Percentiles rank a stretch among this genome's conserved stretches.
phyloP scores from a whole-genome alignment of 2,888 invertebrate species.

The Platypus cylindrus region DNA sequence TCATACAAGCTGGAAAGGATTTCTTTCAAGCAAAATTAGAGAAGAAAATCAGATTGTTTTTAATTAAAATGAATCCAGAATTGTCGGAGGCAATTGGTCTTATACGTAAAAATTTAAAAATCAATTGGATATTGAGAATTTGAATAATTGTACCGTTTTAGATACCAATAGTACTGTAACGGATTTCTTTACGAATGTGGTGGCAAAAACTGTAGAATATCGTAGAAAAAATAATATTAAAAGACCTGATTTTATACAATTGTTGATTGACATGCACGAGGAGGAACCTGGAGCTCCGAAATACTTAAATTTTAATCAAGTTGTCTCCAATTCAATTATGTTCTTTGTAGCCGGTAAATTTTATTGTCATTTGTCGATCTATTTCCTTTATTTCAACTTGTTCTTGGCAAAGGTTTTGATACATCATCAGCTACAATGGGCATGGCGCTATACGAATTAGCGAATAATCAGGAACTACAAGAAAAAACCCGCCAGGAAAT shows the following conservation, averaged over 20 bases:
- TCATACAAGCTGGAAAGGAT: too few relatives aligned
- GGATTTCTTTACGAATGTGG: conserved; percentile 23
- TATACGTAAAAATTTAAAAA: too few relatives aligned
- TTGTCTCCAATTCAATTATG: conserved; percentile 35
- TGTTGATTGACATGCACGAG: conserved; percentile 20
- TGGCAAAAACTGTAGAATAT: conserved; percentile 23
- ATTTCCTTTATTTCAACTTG: too few relatives aligned
- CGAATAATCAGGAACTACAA: conserved; percentile 12
- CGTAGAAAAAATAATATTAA: conserved; percentile 21
- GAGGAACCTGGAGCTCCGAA: conserved; percentile 7
- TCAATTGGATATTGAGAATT: too few relatives aligned
- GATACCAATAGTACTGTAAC: too few relatives aligned
- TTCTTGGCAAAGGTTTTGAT: conserved; percentile 18
- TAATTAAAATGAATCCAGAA: too few relatives aligned
- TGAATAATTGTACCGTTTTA: too few relatives aligned
- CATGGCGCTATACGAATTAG: conserved; percentile 15
- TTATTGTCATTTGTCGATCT: too few relatives aligned
- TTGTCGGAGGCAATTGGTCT: too few relatives aligned
- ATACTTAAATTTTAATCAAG: conserved; percentile 21
- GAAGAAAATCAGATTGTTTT: too few relatives aligned
- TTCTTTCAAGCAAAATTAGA: too few relatives aligned
- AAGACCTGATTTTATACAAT: conserved; percentile 22
- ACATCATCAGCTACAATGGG: conserved; percentile 16
- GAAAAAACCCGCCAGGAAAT: conserved; percentile 15
- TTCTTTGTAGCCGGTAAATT: conserved; percentile 14